Evolutionary conservation across 2,113 vertebrate genomes (phyloP).

Genomic region (Gracilinanus agilis): DNA sequence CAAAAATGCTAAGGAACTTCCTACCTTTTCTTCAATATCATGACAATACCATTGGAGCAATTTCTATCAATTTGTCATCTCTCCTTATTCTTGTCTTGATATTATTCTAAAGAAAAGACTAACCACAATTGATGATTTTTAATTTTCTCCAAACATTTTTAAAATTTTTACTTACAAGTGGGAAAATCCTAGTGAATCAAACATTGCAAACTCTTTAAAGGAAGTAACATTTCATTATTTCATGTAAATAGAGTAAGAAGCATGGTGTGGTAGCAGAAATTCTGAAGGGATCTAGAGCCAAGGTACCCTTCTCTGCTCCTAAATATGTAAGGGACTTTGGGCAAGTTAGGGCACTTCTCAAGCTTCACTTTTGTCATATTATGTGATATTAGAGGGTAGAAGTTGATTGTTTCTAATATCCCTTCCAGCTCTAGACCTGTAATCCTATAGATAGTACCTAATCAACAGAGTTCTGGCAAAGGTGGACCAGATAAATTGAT

Average conservation of each 20-base stretch:
- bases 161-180: not conserved
- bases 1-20: not conserved
- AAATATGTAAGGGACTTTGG: not conserved
- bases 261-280: not conserved
- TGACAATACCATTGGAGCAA: not conserved
- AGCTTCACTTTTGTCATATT: not conserved
- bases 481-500: not conserved
- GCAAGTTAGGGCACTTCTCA: not conserved
- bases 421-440: not conserved
- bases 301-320: not conserved
- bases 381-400: not conserved
- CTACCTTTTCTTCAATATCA: not conserved
- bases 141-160: not conserved
- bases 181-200: not conserved
- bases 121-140: not conserved
- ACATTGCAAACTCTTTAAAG: conserved; percentile 39
- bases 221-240: conserved; percentile 32
- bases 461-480: not conserved
- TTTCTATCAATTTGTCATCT: not conserved
- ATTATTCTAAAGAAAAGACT: not conserved
- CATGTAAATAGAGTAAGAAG: not conserved
- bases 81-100: not conserved
- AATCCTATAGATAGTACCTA: not conserved
- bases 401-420: not conserved
- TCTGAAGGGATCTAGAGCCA: not conserved